Conservation (phyloP, 2,797 vertebrate genomes). For the Silurus lanzhouensis region DNA sequence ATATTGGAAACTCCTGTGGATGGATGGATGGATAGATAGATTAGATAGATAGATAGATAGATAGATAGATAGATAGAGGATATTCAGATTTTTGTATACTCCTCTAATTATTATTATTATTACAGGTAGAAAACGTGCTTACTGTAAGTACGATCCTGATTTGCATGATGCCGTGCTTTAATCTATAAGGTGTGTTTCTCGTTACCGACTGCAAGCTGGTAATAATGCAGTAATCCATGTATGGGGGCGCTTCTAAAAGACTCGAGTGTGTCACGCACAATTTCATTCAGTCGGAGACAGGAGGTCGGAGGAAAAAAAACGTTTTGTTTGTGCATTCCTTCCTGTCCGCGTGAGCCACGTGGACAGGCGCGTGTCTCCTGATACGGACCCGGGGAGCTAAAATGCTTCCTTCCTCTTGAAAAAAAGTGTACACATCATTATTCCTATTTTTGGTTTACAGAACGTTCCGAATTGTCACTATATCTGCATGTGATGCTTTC, state of each 20-base stretch:
- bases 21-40: too few relatives aligned
- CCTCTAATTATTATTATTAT: too few relatives aligned
- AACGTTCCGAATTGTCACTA: neutral
- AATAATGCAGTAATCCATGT: neutral
- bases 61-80: too few relatives aligned
- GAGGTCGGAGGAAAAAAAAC: neutral
- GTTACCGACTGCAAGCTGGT: neutral
- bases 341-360: neutral
- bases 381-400: neutral
- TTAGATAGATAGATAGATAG: too few relatives aligned
- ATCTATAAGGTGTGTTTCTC: neutral
- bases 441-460: neutral
- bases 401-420: neutral
- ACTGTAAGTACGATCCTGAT: neutral
- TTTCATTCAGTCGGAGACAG: neutral
- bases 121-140: neutral
- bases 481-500: neutral
- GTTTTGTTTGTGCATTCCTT: neutral
- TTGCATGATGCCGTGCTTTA: neutral
- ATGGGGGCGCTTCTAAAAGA: neutral
- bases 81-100: neutral
- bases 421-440: neutral
- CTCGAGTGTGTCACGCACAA: neutral
- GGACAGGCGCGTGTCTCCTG: neutral
- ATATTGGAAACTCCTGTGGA: too few relatives aligned